Conservation (phyloP, 2,888 invertebrate species). For the Caenorhabditis japonica region DNA sequence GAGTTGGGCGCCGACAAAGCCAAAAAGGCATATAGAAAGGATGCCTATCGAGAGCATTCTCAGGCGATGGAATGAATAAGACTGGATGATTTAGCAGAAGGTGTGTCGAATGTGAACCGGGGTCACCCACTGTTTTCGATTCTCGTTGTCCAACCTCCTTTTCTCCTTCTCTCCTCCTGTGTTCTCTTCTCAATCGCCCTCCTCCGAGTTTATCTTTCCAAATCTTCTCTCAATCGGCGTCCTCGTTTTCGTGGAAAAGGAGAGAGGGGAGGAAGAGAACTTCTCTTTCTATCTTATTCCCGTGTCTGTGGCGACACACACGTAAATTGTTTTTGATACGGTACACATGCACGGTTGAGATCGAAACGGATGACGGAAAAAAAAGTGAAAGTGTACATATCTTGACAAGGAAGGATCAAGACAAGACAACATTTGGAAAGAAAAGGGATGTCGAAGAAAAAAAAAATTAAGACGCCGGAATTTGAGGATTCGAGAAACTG, state of each 20-base stretch:
- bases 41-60: conserved; percentile 56
- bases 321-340: conserved; percentile 44
- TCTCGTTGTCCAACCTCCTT: conserved; percentile 43
- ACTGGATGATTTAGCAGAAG: conserved; percentile 45
- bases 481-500: no score
- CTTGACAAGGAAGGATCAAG: conserved; percentile 7
- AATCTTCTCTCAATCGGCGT: conserved; percentile 44
- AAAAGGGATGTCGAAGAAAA: no score
- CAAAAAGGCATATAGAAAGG: conserved; percentile 47
- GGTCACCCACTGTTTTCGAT: conserved; percentile 49
- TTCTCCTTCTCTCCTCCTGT: conserved; percentile 18
- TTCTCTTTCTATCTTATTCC: conserved; percentile 1
- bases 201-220: conserved; percentile 44
- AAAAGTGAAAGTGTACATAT: conserved; percentile 24
- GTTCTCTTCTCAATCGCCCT: conserved; percentile 27
- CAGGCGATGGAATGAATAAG: conserved; percentile 41
- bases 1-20: conserved; percentile 55
- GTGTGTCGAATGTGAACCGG: conserved; percentile 50
- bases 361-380: conserved; percentile 20
- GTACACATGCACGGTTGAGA: conserved; percentile 35
- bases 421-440: no score
- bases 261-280: background rate
- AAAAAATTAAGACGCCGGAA: no score
- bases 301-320: conserved; percentile 22
- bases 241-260: conserved; percentile 17